phyloP scores from a whole-genome alignment of 2,888 invertebrate species.

The Dorcus parallelipipedus region DNA sequence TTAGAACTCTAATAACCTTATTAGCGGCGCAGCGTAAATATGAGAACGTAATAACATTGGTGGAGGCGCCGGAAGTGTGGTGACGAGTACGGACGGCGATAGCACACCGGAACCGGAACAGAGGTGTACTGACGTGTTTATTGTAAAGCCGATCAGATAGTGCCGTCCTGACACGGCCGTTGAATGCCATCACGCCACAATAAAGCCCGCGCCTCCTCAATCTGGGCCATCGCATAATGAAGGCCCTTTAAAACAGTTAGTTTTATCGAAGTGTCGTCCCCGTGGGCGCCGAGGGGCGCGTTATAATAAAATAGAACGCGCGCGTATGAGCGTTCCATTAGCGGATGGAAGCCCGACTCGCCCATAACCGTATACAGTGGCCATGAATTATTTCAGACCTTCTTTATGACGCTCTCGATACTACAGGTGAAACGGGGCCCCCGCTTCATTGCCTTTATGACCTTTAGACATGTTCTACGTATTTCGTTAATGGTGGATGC shows the following conservation, averaged over 20 bases:
- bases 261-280: background rate
- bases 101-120: conserved; percentile 32
- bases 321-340: conserved; percentile 23
- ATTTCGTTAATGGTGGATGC: no score
- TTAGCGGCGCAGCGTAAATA: background rate
- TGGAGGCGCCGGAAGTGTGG: conserved; percentile 1
- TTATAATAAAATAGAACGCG: conserved; percentile 13
- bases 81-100: conserved; percentile 29
- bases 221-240: background rate
- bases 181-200: conserved; percentile 11
- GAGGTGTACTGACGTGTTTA: conserved; percentile 34
- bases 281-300: background rate
- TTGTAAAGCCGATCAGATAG: conserved; percentile 23
- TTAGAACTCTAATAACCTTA: background rate
- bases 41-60: background rate
- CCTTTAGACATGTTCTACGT: background rate
- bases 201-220: conserved; percentile 1
- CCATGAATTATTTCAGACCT: conserved; percentile 24
- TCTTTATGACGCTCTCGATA: conserved; percentile 22
- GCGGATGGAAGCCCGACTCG: conserved; percentile 22
- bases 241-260: background rate
- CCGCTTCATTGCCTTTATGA: conserved; percentile 1
- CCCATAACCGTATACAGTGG: conserved; percentile 25
- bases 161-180: background rate
- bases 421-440: conserved; percentile 2